Percentiles rank a stretch among this genome's conserved stretches.
Evolutionary conservation across 2,113 vertebrate species (phyloP).

Genomic region (Etia nguti): DNA sequence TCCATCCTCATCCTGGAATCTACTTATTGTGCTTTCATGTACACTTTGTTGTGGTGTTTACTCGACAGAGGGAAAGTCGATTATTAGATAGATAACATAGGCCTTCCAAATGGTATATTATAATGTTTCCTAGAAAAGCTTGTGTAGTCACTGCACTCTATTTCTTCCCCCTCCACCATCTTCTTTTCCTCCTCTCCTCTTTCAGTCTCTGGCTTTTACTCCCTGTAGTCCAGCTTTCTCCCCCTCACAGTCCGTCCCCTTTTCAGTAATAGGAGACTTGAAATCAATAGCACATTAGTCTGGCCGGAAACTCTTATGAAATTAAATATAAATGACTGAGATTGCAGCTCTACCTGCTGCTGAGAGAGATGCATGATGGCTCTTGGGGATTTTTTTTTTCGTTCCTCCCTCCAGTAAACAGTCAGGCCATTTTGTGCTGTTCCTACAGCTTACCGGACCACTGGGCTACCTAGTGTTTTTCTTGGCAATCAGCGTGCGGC

Average conservation of each 20-base stretch:
- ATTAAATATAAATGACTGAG: constrained; percentile 83
- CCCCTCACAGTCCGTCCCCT: constrained; percentile 37
- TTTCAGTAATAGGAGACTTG: constrained; percentile 74
- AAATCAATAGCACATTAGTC: constrained; percentile 82
- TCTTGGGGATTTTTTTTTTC: constrained; percentile 24
- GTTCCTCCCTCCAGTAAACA: constrained; percentile 46
- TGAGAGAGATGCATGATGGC: constrained; percentile 61
- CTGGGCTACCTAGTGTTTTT: constrained; percentile 17
- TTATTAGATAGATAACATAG: neutral
- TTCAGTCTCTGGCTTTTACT: constrained; percentile 50
- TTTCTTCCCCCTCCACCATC: constrained; percentile 29
- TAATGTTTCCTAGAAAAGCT: constrained; percentile 27
- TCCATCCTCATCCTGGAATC: neutral
- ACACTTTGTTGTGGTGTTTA: neutral
- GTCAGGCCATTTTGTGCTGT: constrained; percentile 53
- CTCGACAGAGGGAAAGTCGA: neutral
- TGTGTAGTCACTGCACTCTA: neutral
- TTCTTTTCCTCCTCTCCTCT: constrained; percentile 34
- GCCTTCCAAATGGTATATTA: neutral
- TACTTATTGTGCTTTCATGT: constrained; percentile 1
- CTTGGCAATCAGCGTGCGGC: neutral
- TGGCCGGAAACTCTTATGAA: constrained; percentile 74
- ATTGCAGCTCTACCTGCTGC: constrained; percentile 76
- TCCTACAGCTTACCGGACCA: constrained; percentile 15
- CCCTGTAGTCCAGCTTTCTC: constrained; percentile 47